These are phyloP conservation scores for Eucera pruinosa DNA, from an alignment of 2,888 invertebrate species.

Conservation along the genomic window DNA sequence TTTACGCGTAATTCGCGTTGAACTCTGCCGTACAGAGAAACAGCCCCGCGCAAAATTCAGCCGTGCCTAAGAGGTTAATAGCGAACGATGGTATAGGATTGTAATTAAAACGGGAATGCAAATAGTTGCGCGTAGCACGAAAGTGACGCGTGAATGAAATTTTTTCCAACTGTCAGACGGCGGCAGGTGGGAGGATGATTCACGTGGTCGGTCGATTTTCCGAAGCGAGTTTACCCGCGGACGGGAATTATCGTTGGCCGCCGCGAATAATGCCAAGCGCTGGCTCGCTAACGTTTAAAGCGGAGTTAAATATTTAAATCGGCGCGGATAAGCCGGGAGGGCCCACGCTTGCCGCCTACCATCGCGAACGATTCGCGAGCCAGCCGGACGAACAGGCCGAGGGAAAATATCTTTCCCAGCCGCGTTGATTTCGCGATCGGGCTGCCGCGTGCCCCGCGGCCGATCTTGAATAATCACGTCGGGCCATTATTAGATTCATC, in stretches of 20 bases:
- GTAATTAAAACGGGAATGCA: too few species aligned
- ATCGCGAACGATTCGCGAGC: neutral
- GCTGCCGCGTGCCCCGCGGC: slow-evolving; percentile 1
- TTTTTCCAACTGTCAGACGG: neutral
- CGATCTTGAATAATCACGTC: slow-evolving; percentile 60
- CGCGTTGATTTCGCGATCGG: slow-evolving; percentile 44
- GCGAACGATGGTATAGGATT: too few species aligned
- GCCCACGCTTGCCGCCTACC: slow-evolving; percentile 67
- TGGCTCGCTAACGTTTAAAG: slow-evolving; percentile 51
- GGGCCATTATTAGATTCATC: slow-evolving; percentile 57
- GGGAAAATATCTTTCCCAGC: slow-evolving; percentile 48
- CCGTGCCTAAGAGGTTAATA: too few species aligned
- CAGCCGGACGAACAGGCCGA: neutral
- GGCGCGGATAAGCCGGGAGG: slow-evolving; percentile 44
- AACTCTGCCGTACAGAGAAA: too few species aligned
- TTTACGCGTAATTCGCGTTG: too few species aligned
- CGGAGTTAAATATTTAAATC: slow-evolving; percentile 70
- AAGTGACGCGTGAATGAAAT: neutral
- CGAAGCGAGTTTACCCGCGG: slow-evolving; percentile 54
- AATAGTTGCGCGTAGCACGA: too few species aligned
- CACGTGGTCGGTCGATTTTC: slow-evolving; percentile 57
- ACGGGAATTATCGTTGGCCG: slow-evolving; percentile 58
- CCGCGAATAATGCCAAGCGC: slow-evolving; percentile 58
- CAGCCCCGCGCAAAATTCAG: too few species aligned
- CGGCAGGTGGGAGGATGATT: slow-evolving; percentile 49